Conservation (phyloP, 2,113 vertebrate species). For the Elanoides forficatus region DNA sequence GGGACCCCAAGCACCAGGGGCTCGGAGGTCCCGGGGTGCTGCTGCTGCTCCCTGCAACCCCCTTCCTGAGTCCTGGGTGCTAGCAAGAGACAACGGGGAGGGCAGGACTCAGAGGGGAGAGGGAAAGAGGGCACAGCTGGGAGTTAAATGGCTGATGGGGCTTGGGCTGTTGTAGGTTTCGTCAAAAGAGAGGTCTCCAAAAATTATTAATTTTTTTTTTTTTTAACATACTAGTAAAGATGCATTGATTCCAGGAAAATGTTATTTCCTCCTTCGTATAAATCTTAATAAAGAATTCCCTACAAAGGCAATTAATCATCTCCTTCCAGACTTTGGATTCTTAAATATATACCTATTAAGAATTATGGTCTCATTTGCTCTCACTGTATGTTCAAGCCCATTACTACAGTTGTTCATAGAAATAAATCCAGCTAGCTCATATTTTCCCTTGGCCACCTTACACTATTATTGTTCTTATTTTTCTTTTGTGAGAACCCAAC, state of each 20-base stretch:
- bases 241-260: not conserved
- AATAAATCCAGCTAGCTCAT: not conserved
- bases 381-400: not conserved
- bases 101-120: not conserved
- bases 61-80: rapidly evolving
- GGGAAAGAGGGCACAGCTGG: not conserved
- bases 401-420: not conserved
- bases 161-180: not conserved
- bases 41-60: not conserved
- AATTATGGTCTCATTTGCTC: not conserved
- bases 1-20: not conserved
- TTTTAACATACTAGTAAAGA: not conserved
- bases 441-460: not conserved
- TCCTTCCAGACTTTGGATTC: not conserved
- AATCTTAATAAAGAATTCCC: not conserved
- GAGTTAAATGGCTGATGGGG: no score
- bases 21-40: not conserved
- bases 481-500: not conserved
- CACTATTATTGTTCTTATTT: not conserved
- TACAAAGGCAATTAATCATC: not conserved
- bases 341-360: not conserved
- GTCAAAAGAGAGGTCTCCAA: not conserved
- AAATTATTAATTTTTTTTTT: not conserved
- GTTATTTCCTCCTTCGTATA: not conserved
- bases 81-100: rapidly evolving